Conservation (phyloP, 2,797 vertebrate genomes). For the Gymnoscopelus microlampas region DNA sequence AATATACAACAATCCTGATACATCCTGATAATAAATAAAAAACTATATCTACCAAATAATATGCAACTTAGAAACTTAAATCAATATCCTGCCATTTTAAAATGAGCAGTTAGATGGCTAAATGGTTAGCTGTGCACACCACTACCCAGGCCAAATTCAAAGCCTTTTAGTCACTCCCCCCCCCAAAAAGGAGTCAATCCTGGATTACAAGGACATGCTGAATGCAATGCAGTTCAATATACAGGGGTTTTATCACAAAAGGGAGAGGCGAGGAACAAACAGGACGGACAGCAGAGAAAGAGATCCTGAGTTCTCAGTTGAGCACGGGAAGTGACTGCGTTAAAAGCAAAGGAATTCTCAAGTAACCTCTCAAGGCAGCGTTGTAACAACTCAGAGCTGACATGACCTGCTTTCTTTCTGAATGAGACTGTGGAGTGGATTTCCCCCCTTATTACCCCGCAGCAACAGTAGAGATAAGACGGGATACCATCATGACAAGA, state of each 20-base stretch:
- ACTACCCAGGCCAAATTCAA: slow-evolving; percentile 16
- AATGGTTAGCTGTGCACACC: too few relatives aligned
- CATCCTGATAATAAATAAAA: too few relatives aligned
- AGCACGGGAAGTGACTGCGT: background rate
- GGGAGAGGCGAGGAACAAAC: background rate
- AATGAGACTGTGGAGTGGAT: background rate
- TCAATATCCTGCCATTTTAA: too few relatives aligned
- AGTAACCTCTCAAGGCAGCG: background rate
- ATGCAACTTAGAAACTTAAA: too few relatives aligned
- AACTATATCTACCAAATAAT: too few relatives aligned
- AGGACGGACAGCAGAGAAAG: background rate
- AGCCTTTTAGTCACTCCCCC: slow-evolving; percentile 20
- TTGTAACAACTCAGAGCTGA: background rate
- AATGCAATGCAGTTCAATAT: slow-evolving; percentile 30
- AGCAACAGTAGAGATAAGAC: background rate
- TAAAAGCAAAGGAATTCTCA: background rate
- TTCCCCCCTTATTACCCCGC: background rate
- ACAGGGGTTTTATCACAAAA: slow-evolving; percentile 1
- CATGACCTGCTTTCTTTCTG: background rate
- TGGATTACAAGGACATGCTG: slow-evolving; percentile 31
- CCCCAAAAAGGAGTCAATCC: slow-evolving; percentile 23
- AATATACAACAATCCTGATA: too few relatives aligned
- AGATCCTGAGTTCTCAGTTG: background rate
- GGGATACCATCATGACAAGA: slow-evolving; percentile 3
- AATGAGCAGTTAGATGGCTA: too few relatives aligned